These are phyloP conservation scores for Xestia ashworthii DNA, from an alignment of 2,888 invertebrate species.

Conservation along the genomic window DNA sequence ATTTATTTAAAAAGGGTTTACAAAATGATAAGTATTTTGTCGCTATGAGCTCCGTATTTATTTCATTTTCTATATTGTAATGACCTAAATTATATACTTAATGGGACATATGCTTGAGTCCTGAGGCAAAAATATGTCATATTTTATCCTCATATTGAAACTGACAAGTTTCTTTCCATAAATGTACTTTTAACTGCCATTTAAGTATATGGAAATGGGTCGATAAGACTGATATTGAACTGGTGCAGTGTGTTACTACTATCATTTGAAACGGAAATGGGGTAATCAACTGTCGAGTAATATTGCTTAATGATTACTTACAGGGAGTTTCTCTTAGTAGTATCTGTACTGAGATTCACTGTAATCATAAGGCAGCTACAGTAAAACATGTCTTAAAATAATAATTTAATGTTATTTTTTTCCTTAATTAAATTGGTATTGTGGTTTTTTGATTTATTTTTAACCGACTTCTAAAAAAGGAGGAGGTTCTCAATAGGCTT, in stretches of 20 bases:
- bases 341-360: not conserved
- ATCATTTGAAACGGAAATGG: conserved; percentile 13
- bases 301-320: not conserved
- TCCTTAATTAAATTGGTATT: no score
- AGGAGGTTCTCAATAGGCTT: no score
- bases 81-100: conserved; percentile 6
- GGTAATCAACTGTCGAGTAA: not conserved
- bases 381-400: not conserved
- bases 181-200: not conserved
- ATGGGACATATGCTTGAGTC: not conserved
- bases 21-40: conserved; percentile 22
- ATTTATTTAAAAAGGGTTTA: conserved; percentile 22
- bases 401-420: no score
- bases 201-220: conserved; percentile 3
- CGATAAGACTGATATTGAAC: not conserved
- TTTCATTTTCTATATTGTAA: conserved; percentile 13
- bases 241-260: conserved; percentile 2
- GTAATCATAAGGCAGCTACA: not conserved
- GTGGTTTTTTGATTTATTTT: no score
- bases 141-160: not conserved
- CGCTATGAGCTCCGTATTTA: conserved; percentile 30
- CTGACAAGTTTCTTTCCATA: not conserved
- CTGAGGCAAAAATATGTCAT: conserved; percentile 14
- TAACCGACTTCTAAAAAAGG: no score
- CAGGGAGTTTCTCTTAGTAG: not conserved